phyloP scores from a whole-genome alignment of 2,888 invertebrate species.

The Eurytoma adleriae region DNA sequence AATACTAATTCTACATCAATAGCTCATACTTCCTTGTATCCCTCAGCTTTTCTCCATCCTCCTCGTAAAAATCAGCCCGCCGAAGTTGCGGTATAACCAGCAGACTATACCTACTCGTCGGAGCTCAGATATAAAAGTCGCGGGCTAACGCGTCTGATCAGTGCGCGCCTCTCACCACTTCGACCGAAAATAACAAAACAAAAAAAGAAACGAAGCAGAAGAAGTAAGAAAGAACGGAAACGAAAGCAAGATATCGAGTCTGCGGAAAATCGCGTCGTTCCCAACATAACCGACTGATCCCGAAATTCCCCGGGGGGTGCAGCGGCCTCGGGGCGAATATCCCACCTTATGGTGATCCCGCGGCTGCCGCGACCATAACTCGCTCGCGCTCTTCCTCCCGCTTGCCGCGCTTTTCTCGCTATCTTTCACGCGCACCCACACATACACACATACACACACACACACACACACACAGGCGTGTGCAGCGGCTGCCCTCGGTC shows the following conservation, averaged over 20 bases:
- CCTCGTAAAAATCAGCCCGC: not conserved
- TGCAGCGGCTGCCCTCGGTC: not conserved
- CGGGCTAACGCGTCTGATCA: constrained; percentile 15
- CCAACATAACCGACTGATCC: constrained; percentile 57
- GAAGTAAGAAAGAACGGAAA: not conserved
- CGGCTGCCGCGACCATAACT: constrained; percentile 71
- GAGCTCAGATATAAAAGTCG: constrained; percentile 8
- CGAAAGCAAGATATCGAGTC: not conserved
- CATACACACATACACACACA: not conserved
- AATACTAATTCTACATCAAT: not conserved
- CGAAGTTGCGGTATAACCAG: not conserved
- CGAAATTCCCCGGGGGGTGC: constrained; percentile 65
- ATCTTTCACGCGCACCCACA: not conserved
- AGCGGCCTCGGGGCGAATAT: constrained; percentile 68
- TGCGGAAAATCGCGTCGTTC: constrained; percentile 32
- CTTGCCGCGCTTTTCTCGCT: constrained; percentile 5
- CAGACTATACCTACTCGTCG: not conserved
- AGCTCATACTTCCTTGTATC: not conserved
- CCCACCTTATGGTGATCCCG: constrained; percentile 76
- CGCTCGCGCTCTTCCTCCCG: constrained; percentile 64
- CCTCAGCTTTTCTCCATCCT: not conserved
- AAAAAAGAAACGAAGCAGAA: not conserved
- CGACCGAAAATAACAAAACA: not conserved
- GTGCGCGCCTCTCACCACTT: not conserved
- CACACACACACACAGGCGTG: not conserved